These are phyloP conservation scores for Phasia obesa DNA, from an alignment of 2,888 invertebrate genomes.

Conservation along the genomic window DNA sequence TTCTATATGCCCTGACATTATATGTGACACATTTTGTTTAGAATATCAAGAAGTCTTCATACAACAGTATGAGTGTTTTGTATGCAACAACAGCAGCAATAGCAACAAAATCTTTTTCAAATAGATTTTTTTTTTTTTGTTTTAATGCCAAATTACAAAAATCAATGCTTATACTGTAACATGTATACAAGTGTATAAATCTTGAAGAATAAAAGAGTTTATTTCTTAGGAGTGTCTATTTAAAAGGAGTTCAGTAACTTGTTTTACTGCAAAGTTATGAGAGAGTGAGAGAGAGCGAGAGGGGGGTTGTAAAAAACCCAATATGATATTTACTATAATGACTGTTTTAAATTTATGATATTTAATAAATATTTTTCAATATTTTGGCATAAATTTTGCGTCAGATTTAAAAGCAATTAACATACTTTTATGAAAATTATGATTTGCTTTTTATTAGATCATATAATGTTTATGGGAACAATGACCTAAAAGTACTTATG, in stretches of 20 bases:
- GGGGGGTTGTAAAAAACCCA: no score
- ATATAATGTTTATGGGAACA: not conserved
- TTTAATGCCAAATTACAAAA: slow-evolving; percentile 17
- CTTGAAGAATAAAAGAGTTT: slow-evolving; percentile 2
- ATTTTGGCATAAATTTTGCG: not conserved
- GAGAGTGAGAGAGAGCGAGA: not conserved
- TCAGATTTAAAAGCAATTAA: slow-evolving; percentile 16
- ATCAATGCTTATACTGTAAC: slow-evolving; percentile 28
- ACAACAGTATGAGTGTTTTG: not conserved
- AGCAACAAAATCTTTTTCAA: slow-evolving; percentile 1
- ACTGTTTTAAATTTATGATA: not conserved
- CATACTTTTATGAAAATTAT: slow-evolving; percentile 5
- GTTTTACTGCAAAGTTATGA: not conserved
- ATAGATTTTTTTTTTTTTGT: slow-evolving; percentile 1
- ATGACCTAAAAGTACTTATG: not conserved
- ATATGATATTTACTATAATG: not conserved
- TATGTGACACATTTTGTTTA: slow-evolving; percentile 66
- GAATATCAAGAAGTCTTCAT: slow-evolving; percentile 18
- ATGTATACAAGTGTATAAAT: slow-evolving; percentile 26
- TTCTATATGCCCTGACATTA: slow-evolving; percentile 44
- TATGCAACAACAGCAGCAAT: slow-evolving; percentile 6
- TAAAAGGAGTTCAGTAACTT: slow-evolving; percentile 49
- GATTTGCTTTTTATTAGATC: not conserved
- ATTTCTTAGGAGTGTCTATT: not conserved
- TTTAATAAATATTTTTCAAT: not conserved